Evolutionary conservation across 2,888 invertebrate genomes (phyloP), one percentile per base, ranked within the genome.

Genomic region (Stegana nigrithorax): DNA sequence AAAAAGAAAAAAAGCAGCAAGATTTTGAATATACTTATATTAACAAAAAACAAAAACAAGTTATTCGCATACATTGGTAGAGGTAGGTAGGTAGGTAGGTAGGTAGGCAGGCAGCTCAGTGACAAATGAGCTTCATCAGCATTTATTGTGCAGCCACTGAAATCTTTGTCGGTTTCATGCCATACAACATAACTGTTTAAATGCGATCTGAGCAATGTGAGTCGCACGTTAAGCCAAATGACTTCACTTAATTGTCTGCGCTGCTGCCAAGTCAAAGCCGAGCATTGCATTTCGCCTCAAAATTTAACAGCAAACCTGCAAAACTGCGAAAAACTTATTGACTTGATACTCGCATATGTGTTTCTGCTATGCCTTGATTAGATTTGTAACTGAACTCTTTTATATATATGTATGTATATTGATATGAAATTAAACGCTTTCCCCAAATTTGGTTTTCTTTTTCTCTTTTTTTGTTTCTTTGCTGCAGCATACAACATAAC

Each of bases 401-500:
- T 29, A 36, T 29, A 19, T 36, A 23, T 55, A 32, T 55, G n/a
- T 55, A 21, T 55, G 25, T 29, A 25, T 23, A 44, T 58, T 21
- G 12, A 27, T 44, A 2, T 14, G 12, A 26, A 32, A 55, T 29
- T 36, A 27, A 39, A 17, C n/a, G 4, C 39, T n/a, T 4, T 39
- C n/a, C 17, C 4, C 1, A 39, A 39, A 39, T 10, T 56, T 12
- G n/a, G n/a, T 3, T 21, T 26, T 44, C 8, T 42, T 19, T 2
- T 12, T 53, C 23, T 45, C 19, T 26, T 47, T n/a, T 62, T 32
- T 2, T 7, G 6, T 12, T 10, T 44, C 19, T 47, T 66, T 50
- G n/a, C 67, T 71, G 1, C 73, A 85, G 85, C 77, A 81, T 84
- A 65, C 85, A 85, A 78, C 84, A 85, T 67, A 84, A 85, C 79